These are phyloP conservation scores for Mormyrus lacerda DNA, from an alignment of 2,113 vertebrate genomes.

Conservation along the genomic window DNA sequence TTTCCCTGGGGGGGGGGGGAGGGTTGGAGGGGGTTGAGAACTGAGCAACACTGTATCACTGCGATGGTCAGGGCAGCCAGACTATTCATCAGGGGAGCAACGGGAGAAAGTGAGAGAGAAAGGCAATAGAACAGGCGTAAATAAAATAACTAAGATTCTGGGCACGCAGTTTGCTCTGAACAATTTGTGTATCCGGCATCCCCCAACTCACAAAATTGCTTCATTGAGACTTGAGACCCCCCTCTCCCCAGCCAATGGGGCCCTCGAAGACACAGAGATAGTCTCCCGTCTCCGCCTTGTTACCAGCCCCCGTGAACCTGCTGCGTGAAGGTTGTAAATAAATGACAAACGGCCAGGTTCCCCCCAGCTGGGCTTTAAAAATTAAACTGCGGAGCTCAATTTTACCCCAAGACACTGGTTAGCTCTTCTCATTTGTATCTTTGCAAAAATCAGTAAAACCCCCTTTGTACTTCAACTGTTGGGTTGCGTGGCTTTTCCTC, in stretches of 20 bases:
- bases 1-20: too few species aligned
- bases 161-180: conserved; percentile 14
- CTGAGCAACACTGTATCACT: conserved; percentile 19
- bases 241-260: background rate
- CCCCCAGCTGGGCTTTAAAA: background rate
- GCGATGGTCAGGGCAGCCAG: conserved; percentile 11
- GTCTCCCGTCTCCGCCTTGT: background rate
- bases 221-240: background rate
- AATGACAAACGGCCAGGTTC: background rate
- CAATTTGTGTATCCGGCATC: background rate
- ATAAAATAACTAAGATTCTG: conserved; percentile 17
- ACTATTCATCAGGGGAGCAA: conserved; percentile 11
- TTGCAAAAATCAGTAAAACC: background rate
- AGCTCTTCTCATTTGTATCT: background rate
- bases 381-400: background rate
- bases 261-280: background rate
- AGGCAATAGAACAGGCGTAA: background rate
- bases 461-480: background rate
- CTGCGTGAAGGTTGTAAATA: background rate
- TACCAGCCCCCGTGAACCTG: background rate
- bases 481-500: background rate
- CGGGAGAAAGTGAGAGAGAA: background rate
- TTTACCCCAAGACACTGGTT: background rate
- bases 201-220: background rate
- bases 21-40: conserved; percentile 7